These are phyloP conservation scores for Streptopelia turtur DNA, from an alignment of 2,797 vertebrate genomes.

Conservation along the genomic window DNA sequence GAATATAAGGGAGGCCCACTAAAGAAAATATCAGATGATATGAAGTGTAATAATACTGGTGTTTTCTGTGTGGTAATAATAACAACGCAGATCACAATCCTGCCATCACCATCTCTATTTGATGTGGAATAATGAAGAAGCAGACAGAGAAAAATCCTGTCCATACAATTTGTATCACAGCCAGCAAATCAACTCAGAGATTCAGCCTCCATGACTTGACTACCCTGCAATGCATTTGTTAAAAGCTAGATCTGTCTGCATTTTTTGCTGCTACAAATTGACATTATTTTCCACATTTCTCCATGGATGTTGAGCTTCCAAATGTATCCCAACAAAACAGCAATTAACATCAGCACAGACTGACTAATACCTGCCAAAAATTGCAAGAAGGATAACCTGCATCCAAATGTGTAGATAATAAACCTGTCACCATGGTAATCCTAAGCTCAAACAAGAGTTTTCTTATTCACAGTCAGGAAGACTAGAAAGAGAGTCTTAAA, in stretches of 20 bases:
- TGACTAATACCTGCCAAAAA: slow-evolving; percentile 6
- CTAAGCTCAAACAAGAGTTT: slow-evolving; percentile 26
- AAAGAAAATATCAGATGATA: background rate
- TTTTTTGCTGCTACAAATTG: background rate
- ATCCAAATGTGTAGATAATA: slow-evolving; percentile 36
- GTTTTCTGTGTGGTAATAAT: background rate
- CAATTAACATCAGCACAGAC: background rate
- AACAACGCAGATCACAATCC: background rate
- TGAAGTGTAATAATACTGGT: background rate
- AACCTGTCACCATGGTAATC: slow-evolving; percentile 2
- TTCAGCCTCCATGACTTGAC: background rate
- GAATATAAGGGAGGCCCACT: background rate
- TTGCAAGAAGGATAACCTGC: slow-evolving; percentile 21
- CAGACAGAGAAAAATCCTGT: background rate
- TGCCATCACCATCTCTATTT: background rate
- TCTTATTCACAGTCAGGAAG: slow-evolving; percentile 31
- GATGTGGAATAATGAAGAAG: background rate
- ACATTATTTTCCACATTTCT: background rate
- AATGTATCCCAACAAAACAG: background rate
- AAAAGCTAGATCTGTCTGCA: background rate
- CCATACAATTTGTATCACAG: background rate
- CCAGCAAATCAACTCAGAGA: background rate
- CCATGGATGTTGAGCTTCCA: background rate
- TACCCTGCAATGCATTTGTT: background rate
- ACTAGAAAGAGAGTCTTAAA: slow-evolving; percentile 28